phyloP scores from a whole-genome alignment of 2,888 invertebrate species.

The Crepidodera aurea region DNA sequence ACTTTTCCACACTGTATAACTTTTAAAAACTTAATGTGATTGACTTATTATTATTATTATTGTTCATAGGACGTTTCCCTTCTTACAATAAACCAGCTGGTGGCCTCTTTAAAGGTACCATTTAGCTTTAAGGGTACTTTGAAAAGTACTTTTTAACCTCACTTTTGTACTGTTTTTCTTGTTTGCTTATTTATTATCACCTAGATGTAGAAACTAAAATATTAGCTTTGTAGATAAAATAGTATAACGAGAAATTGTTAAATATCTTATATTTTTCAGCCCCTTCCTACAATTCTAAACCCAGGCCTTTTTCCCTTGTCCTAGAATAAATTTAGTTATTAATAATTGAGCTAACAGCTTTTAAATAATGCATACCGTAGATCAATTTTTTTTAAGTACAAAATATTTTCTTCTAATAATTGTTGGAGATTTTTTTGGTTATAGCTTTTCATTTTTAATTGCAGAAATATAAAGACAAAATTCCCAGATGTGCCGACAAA shows the following conservation, averaged over 20 bases:
- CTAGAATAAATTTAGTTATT: constrained; percentile 57
- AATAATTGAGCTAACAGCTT: constrained; percentile 40
- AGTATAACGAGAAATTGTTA: constrained; percentile 44
- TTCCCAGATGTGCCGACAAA: no score
- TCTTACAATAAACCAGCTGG: constrained; percentile 58
- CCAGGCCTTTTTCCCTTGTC: constrained; percentile 68
- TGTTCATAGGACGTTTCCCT: constrained; percentile 56
- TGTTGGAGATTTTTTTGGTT: no score
- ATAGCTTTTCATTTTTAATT: no score
- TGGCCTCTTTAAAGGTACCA: constrained; percentile 59
- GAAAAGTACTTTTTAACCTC: constrained; percentile 5
- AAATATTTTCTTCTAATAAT: constrained; percentile 6
- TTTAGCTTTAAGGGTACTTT: constrained; percentile 38
- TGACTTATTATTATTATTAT: constrained; percentile 26
- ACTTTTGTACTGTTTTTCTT: not conserved
- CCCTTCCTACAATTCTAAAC: constrained; percentile 68
- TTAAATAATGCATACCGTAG: constrained; percentile 8
- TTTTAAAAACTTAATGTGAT: not conserved
- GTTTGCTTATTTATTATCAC: constrained; percentile 9
- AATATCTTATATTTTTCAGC: constrained; percentile 62
- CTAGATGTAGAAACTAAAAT: constrained; percentile 12
- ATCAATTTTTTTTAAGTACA: not conserved
- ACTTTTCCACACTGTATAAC: no score
- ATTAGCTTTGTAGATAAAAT: constrained; percentile 41
- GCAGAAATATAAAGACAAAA: no score